These are phyloP conservation scores for Aselliscus stoliczkanus DNA, from an alignment of 2,797 vertebrate genomes.

Conservation along the genomic window DNA sequence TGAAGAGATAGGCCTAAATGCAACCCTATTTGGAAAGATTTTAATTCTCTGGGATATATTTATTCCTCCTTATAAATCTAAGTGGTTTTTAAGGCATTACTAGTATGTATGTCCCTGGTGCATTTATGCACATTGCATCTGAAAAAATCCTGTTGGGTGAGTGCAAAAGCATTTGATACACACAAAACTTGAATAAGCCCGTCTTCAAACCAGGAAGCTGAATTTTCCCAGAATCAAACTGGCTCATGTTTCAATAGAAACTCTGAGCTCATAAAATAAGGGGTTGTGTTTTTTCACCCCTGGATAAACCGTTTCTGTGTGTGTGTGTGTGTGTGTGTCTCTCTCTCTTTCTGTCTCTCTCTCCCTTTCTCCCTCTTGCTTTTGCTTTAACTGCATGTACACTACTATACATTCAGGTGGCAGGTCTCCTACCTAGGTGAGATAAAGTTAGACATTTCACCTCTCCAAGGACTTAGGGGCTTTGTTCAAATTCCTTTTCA, in stretches of 20 bases:
- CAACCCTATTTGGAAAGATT: background rate
- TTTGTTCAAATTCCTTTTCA: background rate
- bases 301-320: background rate
- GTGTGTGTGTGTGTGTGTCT: too few species aligned
- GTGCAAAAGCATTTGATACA: slow-evolving; percentile 29
- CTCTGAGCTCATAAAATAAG: background rate
- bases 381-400: background rate
- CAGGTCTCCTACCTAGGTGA: background rate
- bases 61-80: background rate
- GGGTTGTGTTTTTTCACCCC: background rate
- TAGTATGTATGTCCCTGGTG: background rate
- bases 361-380: rapidly evolving
- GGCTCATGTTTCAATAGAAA: slow-evolving; percentile 57
- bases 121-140: background rate
- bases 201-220: slow-evolving; percentile 59
- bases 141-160: slow-evolving; percentile 38
- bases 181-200: background rate
- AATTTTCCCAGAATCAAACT: slow-evolving; percentile 57
- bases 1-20: background rate
- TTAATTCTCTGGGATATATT: rapidly evolving
- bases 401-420: background rate
- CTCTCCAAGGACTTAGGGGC: background rate
- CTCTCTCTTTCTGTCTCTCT: background rate
- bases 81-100: background rate
- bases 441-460: background rate